Evolutionary conservation across 2,113 vertebrate species (phyloP), one percentile per base, ranked within the genome.

Genomic region (Malurus alboscapulatus): DNA sequence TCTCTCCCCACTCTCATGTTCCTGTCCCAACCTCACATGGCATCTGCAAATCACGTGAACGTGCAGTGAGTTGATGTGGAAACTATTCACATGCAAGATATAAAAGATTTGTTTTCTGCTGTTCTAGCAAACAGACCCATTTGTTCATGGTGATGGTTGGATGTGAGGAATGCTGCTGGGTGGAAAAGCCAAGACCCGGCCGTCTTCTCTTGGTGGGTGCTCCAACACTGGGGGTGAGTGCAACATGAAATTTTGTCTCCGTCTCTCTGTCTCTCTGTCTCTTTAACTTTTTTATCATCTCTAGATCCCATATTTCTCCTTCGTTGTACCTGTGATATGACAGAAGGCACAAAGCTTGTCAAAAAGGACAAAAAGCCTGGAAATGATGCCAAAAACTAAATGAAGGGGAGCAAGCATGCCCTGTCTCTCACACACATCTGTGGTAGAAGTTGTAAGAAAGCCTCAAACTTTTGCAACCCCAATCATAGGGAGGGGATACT

Each of bases 111-210:
- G 2, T 62, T 86, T 94, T 83, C 82, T 90, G 54, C 50, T 88
- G 42, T 9, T 62, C 87, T 92, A 77, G 51, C 65, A 88, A 84
- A 81, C 32, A 95, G 59, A 65, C 6, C 20, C 47, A 51, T 74
- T 84, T 84, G 42, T 47, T 86, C 47, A 74, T 36, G 42, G 44
- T 55, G 32, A 40, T 74, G 74, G 27, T 20, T 50, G 42, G 26
- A 69, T 38, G 24, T 0, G 2, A 92, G 21, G 29, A 25, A 22
- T 63, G 17, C 55, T 42, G 16, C 19, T 0, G 3, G 6, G 16
- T 54, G 26, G 45, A 59, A 88, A 73, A 1, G 17, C 12, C 20
- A 73, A 77, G 51, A 38, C 4, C 7, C 0, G 2, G 14, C 6
- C 15, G 12, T 40, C 34, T 79, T 55, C 57, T 57, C 45, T 42